Conservation (phyloP, 2,113 vertebrate species). For the Syngnathus scovelli region DNA sequence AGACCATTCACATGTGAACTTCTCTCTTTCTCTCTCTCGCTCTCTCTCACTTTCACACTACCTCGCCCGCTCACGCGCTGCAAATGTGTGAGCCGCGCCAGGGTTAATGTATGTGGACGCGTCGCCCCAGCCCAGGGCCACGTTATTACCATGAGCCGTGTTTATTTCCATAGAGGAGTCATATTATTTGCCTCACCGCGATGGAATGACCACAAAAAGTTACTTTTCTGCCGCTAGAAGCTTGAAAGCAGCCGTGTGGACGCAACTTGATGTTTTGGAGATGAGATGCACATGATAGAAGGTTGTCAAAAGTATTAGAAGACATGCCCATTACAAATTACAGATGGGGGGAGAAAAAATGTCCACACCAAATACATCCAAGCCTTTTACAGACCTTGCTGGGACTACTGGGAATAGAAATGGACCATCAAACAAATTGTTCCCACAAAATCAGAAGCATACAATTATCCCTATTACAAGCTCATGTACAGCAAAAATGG, state of each 20-base stretch:
- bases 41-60: conserved; percentile 5
- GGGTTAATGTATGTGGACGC: conserved; percentile 70
- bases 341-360: neutral
- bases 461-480: no score
- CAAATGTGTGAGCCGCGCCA: conserved; percentile 39
- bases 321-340: neutral
- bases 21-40: conserved; percentile 19
- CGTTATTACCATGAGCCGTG: conserved; percentile 61
- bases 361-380: neutral
- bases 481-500: neutral
- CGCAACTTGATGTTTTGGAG: neutral
- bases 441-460: neutral
- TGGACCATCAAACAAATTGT: neutral
- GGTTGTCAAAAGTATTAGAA: neutral
- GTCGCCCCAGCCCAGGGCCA: conserved; percentile 60
- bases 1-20: conserved; percentile 78
- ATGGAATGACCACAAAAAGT: conserved; percentile 16
- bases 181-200: conserved; percentile 47
- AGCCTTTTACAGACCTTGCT: neutral
- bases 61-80: conserved; percentile 16
- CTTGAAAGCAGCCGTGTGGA: neutral
- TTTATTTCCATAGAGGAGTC: conserved; percentile 53
- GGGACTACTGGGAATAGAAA: no score
- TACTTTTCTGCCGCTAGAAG: neutral
- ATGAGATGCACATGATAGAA: neutral